Evolutionary conservation across 2,888 invertebrate species (phyloP).

Genomic region (Spodoptera picta): DNA sequence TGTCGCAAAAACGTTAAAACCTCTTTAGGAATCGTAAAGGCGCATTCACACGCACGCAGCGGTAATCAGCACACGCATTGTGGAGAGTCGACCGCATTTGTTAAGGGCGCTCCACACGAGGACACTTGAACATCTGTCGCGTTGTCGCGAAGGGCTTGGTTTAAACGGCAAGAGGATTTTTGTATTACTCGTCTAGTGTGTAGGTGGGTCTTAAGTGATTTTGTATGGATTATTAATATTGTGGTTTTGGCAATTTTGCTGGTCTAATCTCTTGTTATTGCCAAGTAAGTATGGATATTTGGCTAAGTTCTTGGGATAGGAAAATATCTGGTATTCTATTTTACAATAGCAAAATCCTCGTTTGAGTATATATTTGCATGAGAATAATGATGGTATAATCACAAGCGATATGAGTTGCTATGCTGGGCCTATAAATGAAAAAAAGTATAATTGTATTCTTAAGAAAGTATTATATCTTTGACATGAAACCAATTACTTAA

Average conservation of each 20-base stretch:
- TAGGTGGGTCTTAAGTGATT: slow-evolving; percentile 40
- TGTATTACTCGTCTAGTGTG: slow-evolving; percentile 47
- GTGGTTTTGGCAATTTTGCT: background rate
- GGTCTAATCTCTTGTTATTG: too few species aligned
- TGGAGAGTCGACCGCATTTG: slow-evolving; percentile 67
- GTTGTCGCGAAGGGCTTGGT: slow-evolving; percentile 54
- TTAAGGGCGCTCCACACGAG: slow-evolving; percentile 72
- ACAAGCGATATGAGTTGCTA: too few species aligned
- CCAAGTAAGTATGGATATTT: too few species aligned
- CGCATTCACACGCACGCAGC: slow-evolving; percentile 59
- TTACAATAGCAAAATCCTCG: too few species aligned
- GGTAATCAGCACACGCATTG: slow-evolving; percentile 65
- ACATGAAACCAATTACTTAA: too few species aligned
- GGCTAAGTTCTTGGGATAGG: too few species aligned
- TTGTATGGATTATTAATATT: slow-evolving; percentile 36
- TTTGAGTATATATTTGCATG: too few species aligned
- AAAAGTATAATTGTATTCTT: too few species aligned
- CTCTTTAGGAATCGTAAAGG: slow-evolving; percentile 60
- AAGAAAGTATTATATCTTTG: too few species aligned
- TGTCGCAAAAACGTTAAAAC: slow-evolving; percentile 57
- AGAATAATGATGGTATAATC: too few species aligned
- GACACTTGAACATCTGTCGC: slow-evolving; percentile 80
- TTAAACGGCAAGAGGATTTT: slow-evolving; percentile 60
- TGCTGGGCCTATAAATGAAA: too few species aligned
- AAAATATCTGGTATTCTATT: too few species aligned